These are phyloP conservation scores for Brachyalestes nurse DNA, from an alignment of 2,797 vertebrate species.

Conservation along the genomic window DNA sequence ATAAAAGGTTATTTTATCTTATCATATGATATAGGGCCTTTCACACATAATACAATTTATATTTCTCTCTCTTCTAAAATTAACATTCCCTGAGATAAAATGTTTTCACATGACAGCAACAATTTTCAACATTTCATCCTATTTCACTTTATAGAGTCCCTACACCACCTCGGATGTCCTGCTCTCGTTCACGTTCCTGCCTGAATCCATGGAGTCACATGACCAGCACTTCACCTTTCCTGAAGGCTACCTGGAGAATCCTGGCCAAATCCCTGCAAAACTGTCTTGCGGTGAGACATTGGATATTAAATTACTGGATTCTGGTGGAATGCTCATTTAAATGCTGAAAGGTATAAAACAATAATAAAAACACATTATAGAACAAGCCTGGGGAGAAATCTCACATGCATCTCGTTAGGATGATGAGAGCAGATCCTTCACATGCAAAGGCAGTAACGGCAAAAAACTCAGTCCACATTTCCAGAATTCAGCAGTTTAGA, in stretches of 20 bases:
- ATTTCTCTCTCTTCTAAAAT: too few relatives aligned
- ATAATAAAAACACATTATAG: constrained; percentile 26
- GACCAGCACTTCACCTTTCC: background rate
- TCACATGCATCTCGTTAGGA: constrained; percentile 77
- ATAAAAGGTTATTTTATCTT: too few relatives aligned
- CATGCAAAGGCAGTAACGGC: constrained; percentile 78
- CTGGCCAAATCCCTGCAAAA: background rate
- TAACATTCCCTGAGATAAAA: too few relatives aligned
- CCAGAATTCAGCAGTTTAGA: constrained; percentile 67
- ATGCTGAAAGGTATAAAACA: constrained; percentile 3
- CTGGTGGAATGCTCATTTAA: constrained; percentile 39
- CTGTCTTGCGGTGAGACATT: background rate
- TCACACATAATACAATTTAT: too few relatives aligned
- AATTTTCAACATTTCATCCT: too few relatives aligned
- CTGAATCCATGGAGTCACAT: too few relatives aligned
- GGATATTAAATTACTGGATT: background rate
- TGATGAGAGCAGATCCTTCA: constrained; percentile 68
- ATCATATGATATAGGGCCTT: too few relatives aligned
- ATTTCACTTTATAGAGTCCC: background rate
- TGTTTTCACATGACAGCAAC: too few relatives aligned
- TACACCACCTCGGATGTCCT: background rate
- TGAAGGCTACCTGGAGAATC: background rate
- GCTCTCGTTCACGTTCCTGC: background rate
- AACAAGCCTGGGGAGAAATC: constrained; percentile 62
- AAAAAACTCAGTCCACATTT: constrained; percentile 69